Conservation (phyloP, 1,140 invertebrate genomes). For the Caligus rogercresseyi region DNA sequence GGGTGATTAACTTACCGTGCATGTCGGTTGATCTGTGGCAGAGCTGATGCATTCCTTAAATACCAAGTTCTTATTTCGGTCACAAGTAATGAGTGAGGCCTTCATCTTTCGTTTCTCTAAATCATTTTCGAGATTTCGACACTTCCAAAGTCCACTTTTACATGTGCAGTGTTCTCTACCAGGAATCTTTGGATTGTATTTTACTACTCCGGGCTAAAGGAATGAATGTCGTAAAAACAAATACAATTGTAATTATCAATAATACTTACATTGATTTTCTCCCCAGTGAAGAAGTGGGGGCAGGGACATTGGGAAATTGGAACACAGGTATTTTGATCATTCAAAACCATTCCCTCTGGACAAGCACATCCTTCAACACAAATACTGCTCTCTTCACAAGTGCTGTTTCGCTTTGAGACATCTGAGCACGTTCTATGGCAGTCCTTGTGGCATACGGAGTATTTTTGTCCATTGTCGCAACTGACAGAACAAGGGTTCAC, state of each 20-base stretch:
- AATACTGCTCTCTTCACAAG: conserved; percentile 35
- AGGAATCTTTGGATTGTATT: neutral
- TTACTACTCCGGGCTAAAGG: neutral
- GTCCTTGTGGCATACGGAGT: neutral
- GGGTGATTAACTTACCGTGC: no score
- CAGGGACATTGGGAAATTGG: conserved; percentile 56
- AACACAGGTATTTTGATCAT: conserved; percentile 51
- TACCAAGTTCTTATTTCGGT: neutral
- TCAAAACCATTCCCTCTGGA: conserved; percentile 49
- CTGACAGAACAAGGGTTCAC: neutral
- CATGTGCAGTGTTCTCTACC: conserved; percentile 38
- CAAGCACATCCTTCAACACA: conserved; percentile 80
- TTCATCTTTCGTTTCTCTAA: neutral
- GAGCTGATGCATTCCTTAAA: neutral
- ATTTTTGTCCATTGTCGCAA: neutral
- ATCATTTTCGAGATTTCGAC: conserved; percentile 28
- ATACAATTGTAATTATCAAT: neutral
- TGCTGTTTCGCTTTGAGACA: conserved; percentile 15
- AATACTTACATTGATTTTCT: conserved; percentile 17
- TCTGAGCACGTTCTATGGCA: neutral
- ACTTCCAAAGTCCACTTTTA: conserved; percentile 50
- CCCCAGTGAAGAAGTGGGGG: conserved; percentile 37
- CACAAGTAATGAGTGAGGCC: neutral
- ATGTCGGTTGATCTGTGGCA: neutral
- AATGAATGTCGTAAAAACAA: neutral